Evolutionary conservation across 2,888 invertebrate species (phyloP), one percentile per base, ranked within the genome.

Genomic region (Aelia acuminata): DNA sequence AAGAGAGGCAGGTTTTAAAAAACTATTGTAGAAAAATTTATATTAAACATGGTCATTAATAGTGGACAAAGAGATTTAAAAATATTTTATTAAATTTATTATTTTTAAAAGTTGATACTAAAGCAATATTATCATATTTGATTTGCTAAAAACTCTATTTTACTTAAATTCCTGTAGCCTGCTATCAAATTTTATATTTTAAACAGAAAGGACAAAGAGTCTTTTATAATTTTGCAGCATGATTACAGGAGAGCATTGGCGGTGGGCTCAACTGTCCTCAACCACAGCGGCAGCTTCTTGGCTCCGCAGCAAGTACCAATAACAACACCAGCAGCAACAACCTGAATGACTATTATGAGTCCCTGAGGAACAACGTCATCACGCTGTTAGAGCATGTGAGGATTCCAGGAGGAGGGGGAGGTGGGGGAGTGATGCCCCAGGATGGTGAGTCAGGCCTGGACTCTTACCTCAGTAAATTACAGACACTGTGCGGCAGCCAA

Each of bases 261-360:
- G 80, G 87, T 39, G 87, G 87, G 87, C 75, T 84, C 84, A 87
- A 39, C 87, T 50, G 50, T 49, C 48, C 87, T 87, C 53, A 50
- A 63, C 53, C 63, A 43, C 87, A 87, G 48, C 87, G 87, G 7
- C 87, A 87, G 31, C 87, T 87, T 18, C 39, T 87, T 5, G 87
- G 87, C 57, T 18, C 63, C 8, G 48, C 48, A 7, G 15, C 63
- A 43, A 26, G 26, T 20, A 70, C 15, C 63, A 87, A 87, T 31
- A 85, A 85, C 57, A 53, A 50, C 26, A 70, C 50, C 26, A 63
- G 53, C 63, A 96, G 95, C 93, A 95, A 95, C 93, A 97, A 97
- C 93, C 94, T 98, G 90, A 97, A 96, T 92, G 97, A 97, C 92
- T 98, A 98, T 93, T 98, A 98, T 93, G 97, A 98, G 93, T 97